Base-by-base conservation (phyloP, 2,888 invertebrate species). In the Orgyia antiqua region DNA sequence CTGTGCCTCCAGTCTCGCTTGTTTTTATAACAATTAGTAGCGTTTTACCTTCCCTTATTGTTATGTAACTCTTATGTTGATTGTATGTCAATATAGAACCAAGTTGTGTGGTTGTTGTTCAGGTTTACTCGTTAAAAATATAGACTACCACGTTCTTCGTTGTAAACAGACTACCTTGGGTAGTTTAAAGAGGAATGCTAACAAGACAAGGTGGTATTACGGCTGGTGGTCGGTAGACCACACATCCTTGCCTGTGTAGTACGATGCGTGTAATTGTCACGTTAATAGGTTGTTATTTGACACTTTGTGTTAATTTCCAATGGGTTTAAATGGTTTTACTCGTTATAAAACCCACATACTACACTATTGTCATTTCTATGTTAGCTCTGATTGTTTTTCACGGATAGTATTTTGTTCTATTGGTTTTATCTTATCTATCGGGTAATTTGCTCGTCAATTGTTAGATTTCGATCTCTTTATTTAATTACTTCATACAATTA, bases 1-100 rank as follows among this genome's bases (percentile, higher is more conserved):
- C 76, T 69, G 67, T 67, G 73, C 50, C 43, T 73, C 61, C 65
- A 66, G 66, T 57, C 51, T 49, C 65, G 65, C 65, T 64, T 78
- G 82, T 82, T 84, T 86, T 84, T 79, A 82, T 83, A 80, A 75
- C 82, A 83, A 80, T 86, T 84, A 86, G 84, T 72, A 64, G 65
- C 64, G 68, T 78, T 78, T 82, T 82, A 78, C 74, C 69, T 63
- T 63, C 65, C 67, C 75, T 75, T 74, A 77, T 78, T 73, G 70
- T 73, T 66, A 68, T 59, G 62, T 66, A 67, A 63, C 59, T 55
- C 52, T 61, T 56, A 62, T 71, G 69, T 74, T 71, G 66, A 67
- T 65, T 55, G 65, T 67, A 45, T 60, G 77, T 75, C 69, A 78
- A 78, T 62, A 77, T 39, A 32, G 9, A 36, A 46, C 51, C 52